Conservation (phyloP, 2,797 vertebrate species). For the Sternotherus odoratus region DNA sequence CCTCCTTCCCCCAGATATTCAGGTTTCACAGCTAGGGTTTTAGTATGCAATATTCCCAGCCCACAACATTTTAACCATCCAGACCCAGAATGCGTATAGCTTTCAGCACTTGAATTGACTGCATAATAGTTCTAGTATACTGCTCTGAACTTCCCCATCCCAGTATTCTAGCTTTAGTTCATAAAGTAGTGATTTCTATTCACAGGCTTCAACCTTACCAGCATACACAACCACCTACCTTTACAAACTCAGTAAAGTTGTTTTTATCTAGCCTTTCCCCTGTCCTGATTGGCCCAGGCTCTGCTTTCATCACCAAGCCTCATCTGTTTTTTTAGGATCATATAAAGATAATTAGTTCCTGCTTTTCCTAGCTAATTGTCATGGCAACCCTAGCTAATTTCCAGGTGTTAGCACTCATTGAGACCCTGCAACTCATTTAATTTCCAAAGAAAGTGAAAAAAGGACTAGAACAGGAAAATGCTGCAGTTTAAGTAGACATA, state of each 20-base stretch:
- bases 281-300: neutral
- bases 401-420: neutral
- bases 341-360: neutral
- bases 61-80: neutral
- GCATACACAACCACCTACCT: neutral
- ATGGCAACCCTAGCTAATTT: neutral
- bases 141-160: neutral
- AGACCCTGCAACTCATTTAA: neutral
- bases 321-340: neutral
- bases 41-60: neutral
- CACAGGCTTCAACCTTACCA: neutral
- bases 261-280: neutral
- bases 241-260: neutral
- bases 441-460: neutral
- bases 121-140: neutral
- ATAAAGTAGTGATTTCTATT: neutral
- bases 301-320: neutral
- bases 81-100: neutral
- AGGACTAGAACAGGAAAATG: neutral
- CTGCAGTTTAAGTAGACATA: neutral
- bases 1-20: neutral
- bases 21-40: neutral
- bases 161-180: neutral
- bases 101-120: neutral
- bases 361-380: neutral